Percentiles rank a stretch among this genome's conserved stretches.
Evolutionary conservation across 2,113 vertebrate genomes (phyloP).

Genomic region (Hypomesus transpacificus): DNA sequence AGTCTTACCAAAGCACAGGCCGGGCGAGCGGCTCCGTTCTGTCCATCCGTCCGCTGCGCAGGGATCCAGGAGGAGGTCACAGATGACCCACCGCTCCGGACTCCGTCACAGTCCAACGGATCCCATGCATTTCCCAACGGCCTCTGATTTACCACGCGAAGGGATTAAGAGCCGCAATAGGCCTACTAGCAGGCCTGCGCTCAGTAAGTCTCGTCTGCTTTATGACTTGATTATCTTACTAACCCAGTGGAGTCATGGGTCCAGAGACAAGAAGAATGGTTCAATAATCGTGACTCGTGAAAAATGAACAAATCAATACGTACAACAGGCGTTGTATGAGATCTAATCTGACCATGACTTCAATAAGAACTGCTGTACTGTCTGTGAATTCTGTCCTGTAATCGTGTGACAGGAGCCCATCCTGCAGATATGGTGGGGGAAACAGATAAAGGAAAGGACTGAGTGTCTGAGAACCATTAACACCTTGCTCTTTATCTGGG

Average conservation of each 20-base stretch:
- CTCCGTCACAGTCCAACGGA: not conserved
- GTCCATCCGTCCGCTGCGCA: not conserved
- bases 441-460: not conserved
- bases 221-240: not conserved
- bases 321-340: too few relatives aligned
- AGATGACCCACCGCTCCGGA: not conserved
- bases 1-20: slow-evolving; percentile 1
- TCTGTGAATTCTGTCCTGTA: too few relatives aligned
- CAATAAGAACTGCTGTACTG: too few relatives aligned
- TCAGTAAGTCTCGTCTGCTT: not conserved
- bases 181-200: too few relatives aligned
- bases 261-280: not conserved
- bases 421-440: not conserved
- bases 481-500: not conserved
- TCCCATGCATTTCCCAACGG: not conserved
- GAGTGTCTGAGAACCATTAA: slow-evolving; percentile 20
- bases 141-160: too few relatives aligned
- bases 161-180: too few relatives aligned
- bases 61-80: not conserved
- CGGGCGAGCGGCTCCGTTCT: slow-evolving; percentile 17
- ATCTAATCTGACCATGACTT: too few relatives aligned
- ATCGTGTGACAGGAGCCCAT: not conserved
- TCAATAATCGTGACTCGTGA: too few relatives aligned
- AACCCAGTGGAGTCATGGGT: not conserved
- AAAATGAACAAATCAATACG: too few relatives aligned